phyloP scores from a whole-genome alignment of 1,140 invertebrate genomes.

The Megathymus violae region DNA sequence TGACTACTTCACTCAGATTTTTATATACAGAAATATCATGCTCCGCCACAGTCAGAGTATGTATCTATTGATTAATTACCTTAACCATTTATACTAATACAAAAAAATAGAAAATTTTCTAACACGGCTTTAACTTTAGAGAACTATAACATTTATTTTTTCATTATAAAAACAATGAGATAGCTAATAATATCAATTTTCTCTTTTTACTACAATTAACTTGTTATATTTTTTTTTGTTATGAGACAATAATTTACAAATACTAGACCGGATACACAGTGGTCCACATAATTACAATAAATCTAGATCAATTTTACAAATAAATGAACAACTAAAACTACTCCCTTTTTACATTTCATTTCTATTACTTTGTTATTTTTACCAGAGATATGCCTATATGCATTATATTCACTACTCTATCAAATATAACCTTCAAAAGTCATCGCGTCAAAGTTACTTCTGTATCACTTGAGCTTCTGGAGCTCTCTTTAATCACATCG shows the following conservation, averaged over 20 bases:
- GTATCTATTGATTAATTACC: slow-evolving; percentile 5
- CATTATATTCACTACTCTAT: slow-evolving; percentile 68
- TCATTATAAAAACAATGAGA: slow-evolving; percentile 6
- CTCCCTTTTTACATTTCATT: slow-evolving; percentile 47
- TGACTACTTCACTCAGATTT: not conserved
- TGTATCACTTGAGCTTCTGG: slow-evolving; percentile 81
- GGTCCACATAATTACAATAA: slow-evolving; percentile 63
- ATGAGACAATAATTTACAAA: slow-evolving; percentile 48
- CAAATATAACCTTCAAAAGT: slow-evolving; percentile 74
- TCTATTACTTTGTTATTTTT: slow-evolving; percentile 43
- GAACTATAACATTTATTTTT: slow-evolving; percentile 14
- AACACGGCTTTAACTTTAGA: slow-evolving; percentile 25
- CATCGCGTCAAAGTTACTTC: slow-evolving; percentile 82
- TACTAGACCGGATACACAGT: slow-evolving; percentile 65
- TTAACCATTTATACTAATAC: slow-evolving; percentile 44
- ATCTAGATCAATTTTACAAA: slow-evolving; percentile 51
- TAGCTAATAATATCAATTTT: slow-evolving; percentile 8
- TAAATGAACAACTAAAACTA: slow-evolving; percentile 39
- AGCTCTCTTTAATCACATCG: slow-evolving; percentile 82
- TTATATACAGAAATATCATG: slow-evolving; percentile 1
- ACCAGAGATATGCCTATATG: slow-evolving; percentile 60
- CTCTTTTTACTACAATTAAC: not conserved
- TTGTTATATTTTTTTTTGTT: not conserved
- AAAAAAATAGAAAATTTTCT: slow-evolving; percentile 60
- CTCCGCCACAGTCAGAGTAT: slow-evolving; percentile 22